Conservation (phyloP, 2,888 invertebrate species). For the Meandrusa payeni region DNA sequence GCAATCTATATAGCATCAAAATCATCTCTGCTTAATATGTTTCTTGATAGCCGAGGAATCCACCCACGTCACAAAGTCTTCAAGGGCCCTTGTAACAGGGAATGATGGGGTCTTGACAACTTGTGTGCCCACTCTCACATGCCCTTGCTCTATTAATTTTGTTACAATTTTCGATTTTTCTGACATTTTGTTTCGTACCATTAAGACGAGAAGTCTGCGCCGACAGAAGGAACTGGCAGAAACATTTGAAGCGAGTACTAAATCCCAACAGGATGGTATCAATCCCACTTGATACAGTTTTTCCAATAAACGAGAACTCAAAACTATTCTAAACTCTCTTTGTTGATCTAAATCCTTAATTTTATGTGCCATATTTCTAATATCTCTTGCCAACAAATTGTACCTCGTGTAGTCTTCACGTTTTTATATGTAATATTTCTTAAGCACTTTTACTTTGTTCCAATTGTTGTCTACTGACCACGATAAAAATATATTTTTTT, state of each 20-base stretch:
- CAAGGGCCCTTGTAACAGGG: slow-evolving; percentile 93
- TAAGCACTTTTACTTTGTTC: slow-evolving; percentile 94
- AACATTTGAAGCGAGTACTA: slow-evolving; percentile 89
- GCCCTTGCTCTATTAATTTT: slow-evolving; percentile 97
- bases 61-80: slow-evolving; percentile 99
- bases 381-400: slow-evolving; percentile 93
- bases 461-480: slow-evolving; percentile 98
- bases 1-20: slow-evolving; percentile 75
- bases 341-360: slow-evolving; percentile 93
- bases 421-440: slow-evolving; percentile 93
- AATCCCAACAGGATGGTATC: slow-evolving; percentile 91
- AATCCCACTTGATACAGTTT: slow-evolving; percentile 95
- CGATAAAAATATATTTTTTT: slow-evolving; percentile 99
- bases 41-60: slow-evolving; percentile 94
- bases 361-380: slow-evolving; percentile 91
- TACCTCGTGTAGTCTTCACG: slow-evolving; percentile 98
- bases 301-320: slow-evolving; percentile 91
- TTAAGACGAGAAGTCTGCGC: slow-evolving; percentile 94
- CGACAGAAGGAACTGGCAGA: slow-evolving; percentile 96
- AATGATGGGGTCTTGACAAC: slow-evolving; percentile 98
- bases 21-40: slow-evolving; percentile 87
- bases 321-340: slow-evolving; percentile 90
- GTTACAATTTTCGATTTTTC: slow-evolving; percentile 91
- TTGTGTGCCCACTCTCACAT: slow-evolving; percentile 97
- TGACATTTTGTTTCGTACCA: slow-evolving; percentile 95